These are phyloP conservation scores for Halocynthia aurantium DNA, from an alignment of 23 tunicate genomes.

Conservation along the genomic window DNA sequence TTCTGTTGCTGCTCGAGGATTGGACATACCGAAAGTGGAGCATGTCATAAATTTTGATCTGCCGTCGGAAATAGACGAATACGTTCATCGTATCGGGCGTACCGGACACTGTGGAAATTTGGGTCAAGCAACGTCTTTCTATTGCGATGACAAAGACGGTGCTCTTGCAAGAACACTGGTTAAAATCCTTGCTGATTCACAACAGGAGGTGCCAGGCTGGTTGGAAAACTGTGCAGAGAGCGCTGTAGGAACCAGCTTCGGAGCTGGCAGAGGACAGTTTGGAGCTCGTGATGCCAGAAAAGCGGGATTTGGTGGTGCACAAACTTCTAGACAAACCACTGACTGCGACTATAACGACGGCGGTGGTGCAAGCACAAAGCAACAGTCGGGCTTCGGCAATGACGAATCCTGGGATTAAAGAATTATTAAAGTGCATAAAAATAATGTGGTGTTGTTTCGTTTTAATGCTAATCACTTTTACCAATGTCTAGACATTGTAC, in stretches of 20 bases:
- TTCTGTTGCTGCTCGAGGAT: conserved; percentile 97
- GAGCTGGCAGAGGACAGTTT: conserved; percentile 49
- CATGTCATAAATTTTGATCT: conserved; percentile 97
- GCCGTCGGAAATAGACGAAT: conserved; percentile 92
- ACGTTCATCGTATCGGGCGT: conserved; percentile 97
- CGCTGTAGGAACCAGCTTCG: conserved; percentile 69
- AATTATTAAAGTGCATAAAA: too few species aligned
- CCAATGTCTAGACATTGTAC: too few species aligned
- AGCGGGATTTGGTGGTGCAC: conserved; percentile 29
- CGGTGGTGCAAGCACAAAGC: conserved; percentile 21
- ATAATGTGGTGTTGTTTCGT: too few species aligned
- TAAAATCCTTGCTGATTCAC: conserved; percentile 59
- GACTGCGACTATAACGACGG: conserved; percentile 81
- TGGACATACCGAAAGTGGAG: conserved; percentile 96
- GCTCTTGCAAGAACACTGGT: conserved; percentile 70
- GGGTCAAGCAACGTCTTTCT: conserved; percentile 93
- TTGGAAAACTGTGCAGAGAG: conserved; percentile 65
- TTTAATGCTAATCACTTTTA: too few species aligned
- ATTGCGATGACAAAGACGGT: conserved; percentile 52
- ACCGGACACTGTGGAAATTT: conserved; percentile 97
- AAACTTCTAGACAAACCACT: conserved; percentile 28
- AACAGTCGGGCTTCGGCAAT: too few species aligned
- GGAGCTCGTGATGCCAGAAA: conserved; percentile 74
- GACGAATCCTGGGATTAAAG: too few species aligned
- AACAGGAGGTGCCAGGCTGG: conserved; percentile 86